Base-by-base conservation (phyloP, 2,113 vertebrate species). In the Potamarius usumacintae region DNA sequence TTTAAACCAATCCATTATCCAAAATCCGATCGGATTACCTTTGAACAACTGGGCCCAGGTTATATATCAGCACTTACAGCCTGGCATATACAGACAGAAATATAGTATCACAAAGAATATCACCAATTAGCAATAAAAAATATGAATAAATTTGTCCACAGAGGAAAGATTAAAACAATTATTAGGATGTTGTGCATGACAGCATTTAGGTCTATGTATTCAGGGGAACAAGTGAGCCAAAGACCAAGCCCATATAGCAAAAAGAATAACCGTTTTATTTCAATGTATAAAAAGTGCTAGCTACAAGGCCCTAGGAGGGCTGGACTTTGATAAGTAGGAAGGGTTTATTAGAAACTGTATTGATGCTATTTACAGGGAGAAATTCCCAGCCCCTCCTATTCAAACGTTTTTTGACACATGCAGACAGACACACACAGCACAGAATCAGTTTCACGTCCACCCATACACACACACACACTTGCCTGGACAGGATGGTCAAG, bases 401-500 rank as follows among this genome's bases (percentile, higher is more conserved):
- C 58, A 34, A 53, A n/a, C 1, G 57, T 63, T 80, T 67, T 83
- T 58, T 62, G 34, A 82, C 82, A 84, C 89, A 86, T 69, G 69
- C 82, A 57, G 55, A 57, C 0, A 12, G 10, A 80, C 60, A 84
- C 65, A 57, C 69, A 55, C 57, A 63, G 74, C 42, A 53, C 74
- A 79, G 57, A 30, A 55, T 81, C 85, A 81, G 76, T 74, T 60
- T 65, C 50, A 60, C 62, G 65, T 42, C 72, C 48, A 82, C 6
- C 30, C 50, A 86, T 42, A 42, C 6, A 84, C 22, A 67, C 6
- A 84, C 22, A 67, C 60, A 84, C 85, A 50, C 86, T 57, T 88
- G 60, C 85, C 92, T 83, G 76, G 69, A 74, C 84, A 85, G 86
- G 77, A 89, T 88, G 90, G 84, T 94, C 84, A 89, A 90, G 85